Evolutionary conservation across 1,140 invertebrate species (phyloP).

Genomic region (Holotrichia oblita): DNA sequence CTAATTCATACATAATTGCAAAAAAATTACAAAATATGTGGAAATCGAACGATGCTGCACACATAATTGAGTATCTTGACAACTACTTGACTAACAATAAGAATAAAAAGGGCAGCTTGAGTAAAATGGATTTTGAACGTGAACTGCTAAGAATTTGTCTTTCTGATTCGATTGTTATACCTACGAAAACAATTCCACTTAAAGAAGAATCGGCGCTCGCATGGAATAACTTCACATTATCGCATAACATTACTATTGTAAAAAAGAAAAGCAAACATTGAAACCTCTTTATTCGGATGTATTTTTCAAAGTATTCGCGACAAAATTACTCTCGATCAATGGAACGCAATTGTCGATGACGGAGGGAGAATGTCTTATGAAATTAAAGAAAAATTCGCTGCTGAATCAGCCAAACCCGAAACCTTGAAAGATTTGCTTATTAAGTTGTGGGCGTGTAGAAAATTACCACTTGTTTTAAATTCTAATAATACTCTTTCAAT

Average conservation of each 20-base stretch:
- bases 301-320: neutral
- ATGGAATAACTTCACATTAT: neutral
- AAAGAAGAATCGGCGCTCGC: neutral
- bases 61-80: no score
- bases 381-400: neutral
- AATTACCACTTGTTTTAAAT: neutral
- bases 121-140: no score
- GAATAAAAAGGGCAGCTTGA: no score
- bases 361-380: neutral
- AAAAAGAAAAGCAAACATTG: neutral
- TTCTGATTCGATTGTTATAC: no score
- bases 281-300: neutral
- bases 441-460: neutral
- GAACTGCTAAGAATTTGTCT: no score
- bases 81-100: no score
- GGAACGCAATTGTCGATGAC: neutral
- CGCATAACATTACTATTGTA: neutral
- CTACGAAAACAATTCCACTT: no score
- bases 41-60: no score
- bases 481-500: neutral
- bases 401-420: neutral
- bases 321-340: neutral
- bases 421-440: neutral
- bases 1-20: no score
- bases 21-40: no score